Conservation (phyloP, 2,113 vertebrate genomes). For the Rhipidura dahli region DNA sequence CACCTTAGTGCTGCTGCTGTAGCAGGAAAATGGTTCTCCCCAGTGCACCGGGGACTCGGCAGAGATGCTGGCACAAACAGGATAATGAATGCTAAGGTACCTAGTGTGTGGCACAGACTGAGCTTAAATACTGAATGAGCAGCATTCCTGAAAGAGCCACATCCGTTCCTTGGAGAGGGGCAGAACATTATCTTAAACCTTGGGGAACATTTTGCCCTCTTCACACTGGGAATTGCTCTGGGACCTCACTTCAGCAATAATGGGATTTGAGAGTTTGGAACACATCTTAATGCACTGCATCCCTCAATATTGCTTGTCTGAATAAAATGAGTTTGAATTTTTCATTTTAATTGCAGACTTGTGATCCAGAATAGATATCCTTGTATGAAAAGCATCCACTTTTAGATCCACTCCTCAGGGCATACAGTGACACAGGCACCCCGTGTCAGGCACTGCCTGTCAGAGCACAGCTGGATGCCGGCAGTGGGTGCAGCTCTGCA, state of each 20-base stretch:
- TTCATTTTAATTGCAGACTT: slow-evolving; percentile 22
- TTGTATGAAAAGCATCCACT: neutral
- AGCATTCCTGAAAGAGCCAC: neutral
- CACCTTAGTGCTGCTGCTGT: slow-evolving; percentile 3
- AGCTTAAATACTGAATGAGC: slow-evolving; percentile 37
- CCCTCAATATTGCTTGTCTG: neutral
- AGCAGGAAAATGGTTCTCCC: neutral
- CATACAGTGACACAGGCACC: neutral
- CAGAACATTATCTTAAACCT: neutral
- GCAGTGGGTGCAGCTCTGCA: accelerated
- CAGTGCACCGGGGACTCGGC: neutral
- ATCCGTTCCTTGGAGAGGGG: neutral
- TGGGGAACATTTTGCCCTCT: neutral
- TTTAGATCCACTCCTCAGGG: neutral
- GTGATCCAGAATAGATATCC: neutral
- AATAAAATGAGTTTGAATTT: slow-evolving; percentile 42
- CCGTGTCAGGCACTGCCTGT: neutral
- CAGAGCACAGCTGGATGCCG: neutral
- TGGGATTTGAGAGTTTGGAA: neutral
- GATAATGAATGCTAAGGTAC: slow-evolving; percentile 7
- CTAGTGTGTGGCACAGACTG: neutral
- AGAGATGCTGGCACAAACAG: slow-evolving; percentile 10
- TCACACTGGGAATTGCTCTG: neutral
- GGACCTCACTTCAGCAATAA: neutral
- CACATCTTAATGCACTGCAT: neutral